Evolutionary conservation across 2,797 vertebrate genomes (phyloP), one percentile per base, ranked within the genome.

Genomic region (Naso thynnoides): DNA sequence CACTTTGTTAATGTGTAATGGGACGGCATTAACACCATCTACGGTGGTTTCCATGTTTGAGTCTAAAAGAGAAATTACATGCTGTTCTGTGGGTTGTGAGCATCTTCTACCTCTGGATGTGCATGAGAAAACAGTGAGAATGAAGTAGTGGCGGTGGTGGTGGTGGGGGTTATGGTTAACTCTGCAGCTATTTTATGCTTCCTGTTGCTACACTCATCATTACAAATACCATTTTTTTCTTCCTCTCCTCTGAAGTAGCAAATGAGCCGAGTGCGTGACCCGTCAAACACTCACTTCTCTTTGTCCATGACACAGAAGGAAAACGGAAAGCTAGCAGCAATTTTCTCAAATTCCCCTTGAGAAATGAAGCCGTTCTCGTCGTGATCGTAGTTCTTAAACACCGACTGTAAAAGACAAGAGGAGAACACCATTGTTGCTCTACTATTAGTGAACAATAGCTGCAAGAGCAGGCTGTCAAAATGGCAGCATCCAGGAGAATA

Each of bases 311-410:
- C 95, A 89, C 97, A 97, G 92, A 98, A 97, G 16, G 97, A 98
- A 87, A 98, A 97, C 0, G 97, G 96, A 83, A 98, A 97, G 84
- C 96, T 98, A 16, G 96, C 94, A 45, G 97, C 96, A 82, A 98
- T 98, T 91, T 98, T 98, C 92, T 98, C 96, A 95, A 98, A 98
- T 65, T 98, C 97, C 83, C 95, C 97, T 77, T 99, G 97, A 82
- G 95, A 97, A 91, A 99, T 99, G 90, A 98, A 99, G 76, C 97
- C 97, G 23, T 98, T 97, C 88, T 98, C 95, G 66, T 97, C 95
- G 26, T 97, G 96, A 89, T 99, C 97, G 38, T 99, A 99, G 92
- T 99, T 99, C 90, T 98, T 99, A 89, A 99, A 99, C 84, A 99
- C 97, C 41, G 97, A 98, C 97, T 99, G 91, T 8, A 38, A 26